Evolutionary conservation across 1,140 invertebrate genomes (phyloP).

Genomic region (Ectropis grisescens): DNA sequence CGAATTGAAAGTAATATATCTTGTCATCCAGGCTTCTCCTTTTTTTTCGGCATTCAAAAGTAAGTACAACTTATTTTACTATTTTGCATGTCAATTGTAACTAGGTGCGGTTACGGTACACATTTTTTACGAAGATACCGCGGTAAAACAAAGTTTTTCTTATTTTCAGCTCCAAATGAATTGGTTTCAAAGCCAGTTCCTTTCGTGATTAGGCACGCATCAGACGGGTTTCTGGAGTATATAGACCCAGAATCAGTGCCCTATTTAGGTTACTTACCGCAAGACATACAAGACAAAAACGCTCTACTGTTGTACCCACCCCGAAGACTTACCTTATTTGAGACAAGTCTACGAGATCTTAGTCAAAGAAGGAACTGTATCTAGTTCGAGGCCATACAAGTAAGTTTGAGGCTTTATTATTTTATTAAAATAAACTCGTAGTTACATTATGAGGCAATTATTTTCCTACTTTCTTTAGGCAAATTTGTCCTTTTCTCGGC

Average conservation of each 20-base stretch:
- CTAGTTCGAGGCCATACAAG: conserved; percentile 81
- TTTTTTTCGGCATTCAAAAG: conserved; percentile 83
- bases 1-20: conserved; percentile 71
- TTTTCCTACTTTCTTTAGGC: too few species aligned
- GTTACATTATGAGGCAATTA: too few species aligned
- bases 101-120: too few species aligned
- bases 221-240: conserved; percentile 80
- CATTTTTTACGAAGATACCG: too few species aligned
- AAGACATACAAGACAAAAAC: conserved; percentile 86
- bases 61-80: conserved; percentile 52
- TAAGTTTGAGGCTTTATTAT: too few species aligned
- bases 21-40: conserved; percentile 80
- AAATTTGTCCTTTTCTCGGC: too few species aligned
- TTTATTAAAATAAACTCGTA: too few species aligned
- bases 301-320: conserved; percentile 91
- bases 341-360: conserved; percentile 88
- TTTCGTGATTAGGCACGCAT: conserved; percentile 84
- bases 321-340: conserved; percentile 84
- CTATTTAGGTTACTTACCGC: conserved; percentile 89
- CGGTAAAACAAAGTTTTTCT: too few species aligned
- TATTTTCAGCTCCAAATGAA: conserved; percentile 77
- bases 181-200: conserved; percentile 30
- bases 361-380: conserved; percentile 71
- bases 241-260: conserved; percentile 84
- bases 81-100: not conserved